Evolutionary conservation across 2,888 invertebrate species (phyloP).

Genomic region (Conus canariensis): DNA sequence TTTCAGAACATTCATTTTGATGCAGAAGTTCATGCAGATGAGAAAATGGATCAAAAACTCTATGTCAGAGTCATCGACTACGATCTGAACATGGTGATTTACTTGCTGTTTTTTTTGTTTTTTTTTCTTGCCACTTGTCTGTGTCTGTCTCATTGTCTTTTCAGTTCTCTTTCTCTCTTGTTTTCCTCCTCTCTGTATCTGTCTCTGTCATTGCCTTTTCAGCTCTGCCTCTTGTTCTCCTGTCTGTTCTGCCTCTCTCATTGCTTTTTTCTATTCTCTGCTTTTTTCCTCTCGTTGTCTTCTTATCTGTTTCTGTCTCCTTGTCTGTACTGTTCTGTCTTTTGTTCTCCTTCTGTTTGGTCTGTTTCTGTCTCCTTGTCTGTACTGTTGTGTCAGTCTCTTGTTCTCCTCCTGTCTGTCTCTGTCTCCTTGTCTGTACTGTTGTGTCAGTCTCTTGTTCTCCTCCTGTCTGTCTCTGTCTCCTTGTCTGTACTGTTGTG

Average conservation of each 20-base stretch:
- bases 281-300: not conserved
- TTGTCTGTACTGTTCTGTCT: not conserved
- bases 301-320: not conserved
- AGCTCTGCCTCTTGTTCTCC: too few species aligned
- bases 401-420: too few species aligned
- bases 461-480: too few species aligned
- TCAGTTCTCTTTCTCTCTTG: not conserved
- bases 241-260: too few species aligned
- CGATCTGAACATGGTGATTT: not conserved
- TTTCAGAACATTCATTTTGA: constrained; percentile 18
- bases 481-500: too few species aligned
- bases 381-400: too few species aligned
- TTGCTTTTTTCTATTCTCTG: too few species aligned
- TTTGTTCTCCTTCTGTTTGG: not conserved
- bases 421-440: too few species aligned
- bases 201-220: too few species aligned
- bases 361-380: too few species aligned
- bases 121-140: not conserved
- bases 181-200: not conserved
- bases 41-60: not conserved
- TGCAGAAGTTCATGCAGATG: not conserved
- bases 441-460: too few species aligned
- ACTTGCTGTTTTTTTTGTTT: not conserved
- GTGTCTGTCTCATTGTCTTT: not conserved
- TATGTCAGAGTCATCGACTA: not conserved